Conservation (phyloP, 2,888 invertebrate species). For the Thymelicus sylvestris region DNA sequence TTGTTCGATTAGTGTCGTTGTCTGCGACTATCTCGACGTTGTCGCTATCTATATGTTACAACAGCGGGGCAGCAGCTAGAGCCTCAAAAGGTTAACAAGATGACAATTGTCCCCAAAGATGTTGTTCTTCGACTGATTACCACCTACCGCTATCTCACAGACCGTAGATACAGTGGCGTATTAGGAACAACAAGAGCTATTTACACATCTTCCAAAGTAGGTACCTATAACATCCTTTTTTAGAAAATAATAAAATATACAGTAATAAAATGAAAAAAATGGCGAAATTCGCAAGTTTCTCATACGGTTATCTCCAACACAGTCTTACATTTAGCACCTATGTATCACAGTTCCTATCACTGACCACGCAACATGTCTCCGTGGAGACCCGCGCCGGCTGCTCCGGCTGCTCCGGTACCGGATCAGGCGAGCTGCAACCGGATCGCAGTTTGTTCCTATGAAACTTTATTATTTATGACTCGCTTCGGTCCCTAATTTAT, state of each 20-base stretch:
- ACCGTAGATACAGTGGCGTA: too few relatives aligned
- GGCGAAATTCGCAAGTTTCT: neutral
- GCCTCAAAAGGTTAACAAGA: neutral
- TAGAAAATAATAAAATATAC: neutral
- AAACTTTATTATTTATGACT: slow-evolving; percentile 22
- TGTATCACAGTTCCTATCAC: too few relatives aligned
- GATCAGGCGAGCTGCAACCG: slow-evolving; percentile 17
- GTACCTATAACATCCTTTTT: too few relatives aligned
- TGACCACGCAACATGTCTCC: too few relatives aligned
- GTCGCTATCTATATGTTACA: neutral
- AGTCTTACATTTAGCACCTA: too few relatives aligned
- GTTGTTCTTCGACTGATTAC: neutral
- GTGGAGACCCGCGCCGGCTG: too few relatives aligned
- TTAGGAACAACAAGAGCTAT: too few relatives aligned
- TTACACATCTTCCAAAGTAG: too few relatives aligned
- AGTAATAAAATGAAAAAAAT: neutral
- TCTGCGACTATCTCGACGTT: neutral
- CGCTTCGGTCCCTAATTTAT: slow-evolving; percentile 24
- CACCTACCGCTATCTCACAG: neutral
- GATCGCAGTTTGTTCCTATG: slow-evolving; percentile 28
- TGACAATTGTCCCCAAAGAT: neutral
- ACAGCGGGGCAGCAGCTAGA: neutral
- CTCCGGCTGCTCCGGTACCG: neutral
- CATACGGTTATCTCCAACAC: neutral
- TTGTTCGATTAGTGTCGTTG: neutral